Base-by-base conservation (phyloP, 1,140 invertebrate species). In the Vollenhovia emeryi region DNA sequence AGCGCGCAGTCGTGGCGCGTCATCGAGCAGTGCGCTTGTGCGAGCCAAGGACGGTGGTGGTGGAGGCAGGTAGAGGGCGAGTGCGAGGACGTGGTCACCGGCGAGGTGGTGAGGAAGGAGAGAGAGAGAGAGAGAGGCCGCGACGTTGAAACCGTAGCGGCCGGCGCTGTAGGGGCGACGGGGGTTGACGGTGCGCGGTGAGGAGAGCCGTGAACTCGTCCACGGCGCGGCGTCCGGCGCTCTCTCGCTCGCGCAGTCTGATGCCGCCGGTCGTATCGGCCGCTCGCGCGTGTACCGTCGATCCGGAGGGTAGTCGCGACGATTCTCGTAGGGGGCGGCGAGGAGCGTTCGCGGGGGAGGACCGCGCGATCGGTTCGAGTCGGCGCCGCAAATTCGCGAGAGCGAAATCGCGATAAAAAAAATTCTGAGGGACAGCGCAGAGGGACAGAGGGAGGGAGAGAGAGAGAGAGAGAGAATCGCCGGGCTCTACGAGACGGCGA, bases 181-280 rank as follows among this genome's bases (percentile, higher is more conserved):
- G 64, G 33, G 75, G 57, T 62, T 45, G 55, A 45, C 45, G 40
- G 59, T 21, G 74, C 30, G 50, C 30, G 50, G 48, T 1, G 24
- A n/a, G 64, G 71, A 79, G 86, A 57, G 69, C 50, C 84, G 85
- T 79, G 62, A 84, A 84, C 62, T 66, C 40, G 52, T 50, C 48
- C 48, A 48, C 48, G 52, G n/a, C 40, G 69, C 48, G 52, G 40
- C 40, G 69, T 76, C 48, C 45, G 73, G 85, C 87, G 79, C 84
- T 78, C 69, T 86, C 62, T 50, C 48, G 15, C 48, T 88, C 90
- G 85, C 86, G 92, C 93, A 95, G 94, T 95, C 92, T 93, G 90
- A 92, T 90, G 93, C 93, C 92, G 94, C 92, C 94, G 94, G 93
- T 92, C 94, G 36, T n/a, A 92, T 94, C 92, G 92, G 89, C n/a